These are phyloP conservation scores for Temnothorax ravouxi DNA, from an alignment of 2,888 invertebrate genomes.

Conservation along the genomic window DNA sequence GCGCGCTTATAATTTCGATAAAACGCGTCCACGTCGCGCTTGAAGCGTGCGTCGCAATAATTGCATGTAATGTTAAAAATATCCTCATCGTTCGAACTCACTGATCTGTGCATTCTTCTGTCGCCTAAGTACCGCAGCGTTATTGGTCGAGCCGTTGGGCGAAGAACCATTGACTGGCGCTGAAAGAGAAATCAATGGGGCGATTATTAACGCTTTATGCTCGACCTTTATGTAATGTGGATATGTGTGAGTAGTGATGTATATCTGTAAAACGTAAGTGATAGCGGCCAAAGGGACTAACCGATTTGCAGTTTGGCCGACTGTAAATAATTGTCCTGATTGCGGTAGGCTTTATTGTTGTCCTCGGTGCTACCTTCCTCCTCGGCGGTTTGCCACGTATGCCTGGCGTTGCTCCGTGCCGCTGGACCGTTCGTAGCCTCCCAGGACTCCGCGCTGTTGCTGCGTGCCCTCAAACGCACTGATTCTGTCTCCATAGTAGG, in stretches of 20 bases:
- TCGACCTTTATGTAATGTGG: conserved; percentile 46
- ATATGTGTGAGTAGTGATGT: conserved; percentile 7
- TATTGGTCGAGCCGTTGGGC: conserved; percentile 74
- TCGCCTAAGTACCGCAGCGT: conserved; percentile 83
- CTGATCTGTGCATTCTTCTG: conserved; percentile 83
- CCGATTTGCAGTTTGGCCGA: conserved; percentile 85
- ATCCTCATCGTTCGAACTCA: conserved; percentile 71
- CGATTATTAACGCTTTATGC: conserved; percentile 55
- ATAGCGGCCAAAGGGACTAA: conserved; percentile 61
- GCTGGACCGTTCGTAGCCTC: conserved; percentile 81
- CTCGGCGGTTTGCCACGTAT: conserved; percentile 81
- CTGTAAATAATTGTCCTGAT: conserved; percentile 81
- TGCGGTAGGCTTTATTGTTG: conserved; percentile 41
- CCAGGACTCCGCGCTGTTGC: conserved; percentile 88
- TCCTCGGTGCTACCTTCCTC: conserved; percentile 66
- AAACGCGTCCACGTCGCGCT: neutral
- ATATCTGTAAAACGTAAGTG: conserved; percentile 13
- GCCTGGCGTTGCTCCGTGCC: conserved; percentile 74
- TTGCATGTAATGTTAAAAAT: conserved; percentile 51
- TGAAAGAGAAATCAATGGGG: conserved; percentile 56
- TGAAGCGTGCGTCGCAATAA: conserved; percentile 38
- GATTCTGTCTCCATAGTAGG: conserved; percentile 83
- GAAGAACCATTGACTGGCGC: conserved; percentile 72
- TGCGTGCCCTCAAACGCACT: conserved; percentile 87
- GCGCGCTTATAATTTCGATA: conserved; percentile 34